A percentile compares a stretch with the other conserved stretches of the same genome.
These are phyloP conservation scores for Acrocephalus kingi DNA, from an alignment of 2,113 vertebrate genomes.

Conservation along the genomic window DNA sequence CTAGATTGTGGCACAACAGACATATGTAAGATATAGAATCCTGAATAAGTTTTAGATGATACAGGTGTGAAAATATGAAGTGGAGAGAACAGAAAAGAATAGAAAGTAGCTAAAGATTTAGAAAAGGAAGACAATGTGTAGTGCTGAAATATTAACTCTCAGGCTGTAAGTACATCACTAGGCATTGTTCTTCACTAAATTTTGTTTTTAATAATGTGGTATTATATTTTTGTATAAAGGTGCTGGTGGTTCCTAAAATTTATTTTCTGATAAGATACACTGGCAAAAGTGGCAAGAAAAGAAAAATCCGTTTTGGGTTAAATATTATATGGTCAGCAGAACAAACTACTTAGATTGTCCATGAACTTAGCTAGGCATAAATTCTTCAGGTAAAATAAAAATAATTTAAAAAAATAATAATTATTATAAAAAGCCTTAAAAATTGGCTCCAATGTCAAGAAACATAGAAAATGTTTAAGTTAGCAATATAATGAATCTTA, in stretches of 20 bases:
- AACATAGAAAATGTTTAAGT: neutral
- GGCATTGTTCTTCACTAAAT: neutral
- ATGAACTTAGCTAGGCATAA: neutral
- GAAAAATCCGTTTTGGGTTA: neutral
- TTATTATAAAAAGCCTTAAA: neutral
- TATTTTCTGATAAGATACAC: neutral
- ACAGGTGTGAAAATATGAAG: neutral
- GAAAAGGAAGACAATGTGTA: neutral
- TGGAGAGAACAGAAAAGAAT: neutral
- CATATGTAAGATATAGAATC: neutral
- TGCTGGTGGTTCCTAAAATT: neutral
- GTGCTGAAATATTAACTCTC: neutral
- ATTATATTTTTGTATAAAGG: neutral
- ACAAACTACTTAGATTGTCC: neutral
- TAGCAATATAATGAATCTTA: neutral
- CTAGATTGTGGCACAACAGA: neutral
- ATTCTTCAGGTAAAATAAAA: neutral
- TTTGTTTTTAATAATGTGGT: neutral
- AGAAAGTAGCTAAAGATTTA: neutral
- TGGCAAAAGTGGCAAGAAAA: neutral
- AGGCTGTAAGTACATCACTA: neutral
- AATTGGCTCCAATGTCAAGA: neutral
- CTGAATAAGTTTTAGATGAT: neutral
- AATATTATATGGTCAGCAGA: neutral
- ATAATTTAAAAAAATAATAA: neutral